These are phyloP conservation scores for Diplolepis rosae DNA, from an alignment of 2,888 invertebrate species.

Conservation along the genomic window DNA sequence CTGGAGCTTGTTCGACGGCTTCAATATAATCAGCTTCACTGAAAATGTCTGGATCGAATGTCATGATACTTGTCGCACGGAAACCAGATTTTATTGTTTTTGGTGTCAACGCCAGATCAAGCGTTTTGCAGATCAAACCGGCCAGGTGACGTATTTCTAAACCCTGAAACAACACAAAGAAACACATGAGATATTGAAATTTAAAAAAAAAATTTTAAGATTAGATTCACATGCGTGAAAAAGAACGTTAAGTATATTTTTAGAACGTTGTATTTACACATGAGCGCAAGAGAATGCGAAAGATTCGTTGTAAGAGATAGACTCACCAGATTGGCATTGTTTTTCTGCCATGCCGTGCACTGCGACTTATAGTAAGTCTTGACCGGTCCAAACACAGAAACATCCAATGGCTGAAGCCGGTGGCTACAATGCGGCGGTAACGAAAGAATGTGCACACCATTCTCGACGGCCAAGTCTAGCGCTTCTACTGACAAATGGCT, in stretches of 20 bases:
- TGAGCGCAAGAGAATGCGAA: no score
- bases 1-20: conserved; percentile 34
- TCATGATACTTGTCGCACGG: conserved; percentile 39
- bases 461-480: conserved; percentile 54
- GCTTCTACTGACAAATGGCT: conserved; percentile 46
- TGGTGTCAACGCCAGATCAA: conserved; percentile 42
- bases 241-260: no score
- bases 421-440: conserved; percentile 53
- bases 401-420: conserved; percentile 18
- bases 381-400: conserved; percentile 23
- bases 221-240: no score
- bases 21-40: conserved; percentile 43
- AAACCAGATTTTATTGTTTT: conserved; percentile 34
- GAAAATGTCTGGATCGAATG: conserved; percentile 45
- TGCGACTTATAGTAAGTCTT: conserved; percentile 2
- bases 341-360: conserved; percentile 13
- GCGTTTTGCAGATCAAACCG: conserved; percentile 19
- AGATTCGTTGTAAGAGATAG: no score
- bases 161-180: no score
- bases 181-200: no score
- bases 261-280: no score
- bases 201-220: background rate
- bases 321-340: background rate
- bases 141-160: background rate
- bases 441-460: conserved; percentile 55